Conservation (phyloP, 2,797 vertebrate species). For the Fistularia tabacaria region DNA sequence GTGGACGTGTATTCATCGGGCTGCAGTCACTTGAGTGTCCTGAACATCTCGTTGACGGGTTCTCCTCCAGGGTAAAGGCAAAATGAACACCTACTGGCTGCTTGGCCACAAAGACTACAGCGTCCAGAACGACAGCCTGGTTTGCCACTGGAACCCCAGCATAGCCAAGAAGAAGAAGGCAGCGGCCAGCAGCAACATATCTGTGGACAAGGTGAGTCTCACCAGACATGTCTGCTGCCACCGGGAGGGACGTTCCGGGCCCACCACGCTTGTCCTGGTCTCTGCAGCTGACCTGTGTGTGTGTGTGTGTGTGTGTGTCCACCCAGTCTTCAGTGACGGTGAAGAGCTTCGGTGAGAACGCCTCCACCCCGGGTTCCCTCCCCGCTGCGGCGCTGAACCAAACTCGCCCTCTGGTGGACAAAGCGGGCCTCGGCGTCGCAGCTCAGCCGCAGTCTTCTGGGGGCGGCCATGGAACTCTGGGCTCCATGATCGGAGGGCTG, state of each 20-base stretch:
- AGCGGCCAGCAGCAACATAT: conserved; percentile 44
- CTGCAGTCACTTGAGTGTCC: too few relatives aligned
- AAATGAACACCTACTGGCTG: conserved; percentile 89
- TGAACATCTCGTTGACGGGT: neutral
- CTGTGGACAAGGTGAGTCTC: conserved; percentile 63
- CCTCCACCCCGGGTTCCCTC: conserved; percentile 41
- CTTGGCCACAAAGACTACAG: conserved; percentile 87
- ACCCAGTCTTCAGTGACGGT: conserved; percentile 55
- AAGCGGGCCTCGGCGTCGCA: conserved; percentile 43
- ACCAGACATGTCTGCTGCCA: neutral
- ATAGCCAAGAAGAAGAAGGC: conserved; percentile 66
- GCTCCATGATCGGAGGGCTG: conserved; percentile 51
- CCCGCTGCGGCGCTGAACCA: neutral
- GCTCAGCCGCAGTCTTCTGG: conserved; percentile 57
- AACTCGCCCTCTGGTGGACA: conserved; percentile 7
- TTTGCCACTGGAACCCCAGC: conserved; percentile 87
- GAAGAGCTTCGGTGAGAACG: conserved; percentile 57
- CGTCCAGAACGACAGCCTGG: conserved; percentile 87
- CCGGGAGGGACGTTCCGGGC: too few relatives aligned
- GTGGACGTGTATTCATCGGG: too few relatives aligned
- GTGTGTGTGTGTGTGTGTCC: conserved; percentile 1
- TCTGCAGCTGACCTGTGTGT: neutral
- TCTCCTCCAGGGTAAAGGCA: conserved; percentile 81
- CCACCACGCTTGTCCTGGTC: neutral
- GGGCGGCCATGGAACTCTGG: conserved; percentile 34